Evolutionary conservation across 2,888 invertebrate genomes (phyloP).

Genomic region (Cosmia pyralina): DNA sequence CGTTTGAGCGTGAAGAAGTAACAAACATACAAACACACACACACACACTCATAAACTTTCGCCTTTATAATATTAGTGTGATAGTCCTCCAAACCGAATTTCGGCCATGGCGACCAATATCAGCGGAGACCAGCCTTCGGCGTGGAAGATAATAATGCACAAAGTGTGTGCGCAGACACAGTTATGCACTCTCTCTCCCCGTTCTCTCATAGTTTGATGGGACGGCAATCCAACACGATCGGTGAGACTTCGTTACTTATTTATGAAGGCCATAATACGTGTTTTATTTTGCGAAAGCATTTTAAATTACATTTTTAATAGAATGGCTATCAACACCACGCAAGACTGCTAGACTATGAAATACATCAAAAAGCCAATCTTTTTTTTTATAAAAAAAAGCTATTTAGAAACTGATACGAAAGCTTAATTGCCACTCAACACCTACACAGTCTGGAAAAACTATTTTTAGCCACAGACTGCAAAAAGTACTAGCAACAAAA

Average conservation of each 20-base stretch:
- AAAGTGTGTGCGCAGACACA: not conserved
- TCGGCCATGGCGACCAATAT: too few relatives aligned
- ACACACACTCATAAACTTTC: too few relatives aligned
- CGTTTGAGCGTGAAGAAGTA: too few relatives aligned
- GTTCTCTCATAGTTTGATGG: too few relatives aligned
- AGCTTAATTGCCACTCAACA: slow-evolving; percentile 9
- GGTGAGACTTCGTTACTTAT: not conserved
- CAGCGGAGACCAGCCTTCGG: too few relatives aligned
- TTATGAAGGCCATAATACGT: not conserved
- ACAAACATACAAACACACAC: too few relatives aligned
- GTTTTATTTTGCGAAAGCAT: not conserved
- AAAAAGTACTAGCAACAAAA: slow-evolving; percentile 12
- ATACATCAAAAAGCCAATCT: slow-evolving; percentile 10
- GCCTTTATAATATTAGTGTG: too few relatives aligned
- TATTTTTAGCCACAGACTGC: slow-evolving; percentile 7
- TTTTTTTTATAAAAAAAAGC: not conserved
- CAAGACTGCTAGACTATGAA: not conserved
- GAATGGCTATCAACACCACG: slow-evolving; percentile 11
- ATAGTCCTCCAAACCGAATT: too few relatives aligned
- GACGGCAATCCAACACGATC: too few relatives aligned
- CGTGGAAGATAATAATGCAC: too few relatives aligned
- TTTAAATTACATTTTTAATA: slow-evolving; percentile 13
- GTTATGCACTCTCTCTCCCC: too few relatives aligned
- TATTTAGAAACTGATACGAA: slow-evolving; percentile 14
- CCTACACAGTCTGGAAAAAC: not conserved